A percentile compares a stretch with the other conserved stretches of the same genome.
These are phyloP conservation scores for Pseudomyrmex pallidus DNA, from an alignment of 1,140 invertebrate genomes.

Conservation along the genomic window DNA sequence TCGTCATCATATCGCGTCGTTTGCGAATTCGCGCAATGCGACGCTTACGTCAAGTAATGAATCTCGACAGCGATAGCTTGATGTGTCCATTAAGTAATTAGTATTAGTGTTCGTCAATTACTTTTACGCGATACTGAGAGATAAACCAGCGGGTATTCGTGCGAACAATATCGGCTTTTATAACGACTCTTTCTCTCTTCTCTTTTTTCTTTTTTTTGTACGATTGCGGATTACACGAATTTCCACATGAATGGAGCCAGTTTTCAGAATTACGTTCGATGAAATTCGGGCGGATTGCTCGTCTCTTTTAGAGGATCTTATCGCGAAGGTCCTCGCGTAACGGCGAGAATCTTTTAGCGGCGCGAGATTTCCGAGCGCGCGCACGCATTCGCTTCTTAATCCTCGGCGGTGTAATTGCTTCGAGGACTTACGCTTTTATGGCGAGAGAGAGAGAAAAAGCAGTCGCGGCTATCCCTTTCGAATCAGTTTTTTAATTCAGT, in stretches of 20 bases:
- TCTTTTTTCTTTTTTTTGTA: neutral
- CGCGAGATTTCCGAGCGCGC: constrained; percentile 4
- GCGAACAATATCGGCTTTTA: neutral
- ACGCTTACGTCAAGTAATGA: neutral
- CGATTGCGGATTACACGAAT: no score
- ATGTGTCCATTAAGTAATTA: constrained; percentile 1
- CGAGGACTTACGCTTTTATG: constrained; percentile 51
- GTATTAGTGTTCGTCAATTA: constrained; percentile 25
- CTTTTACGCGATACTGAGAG: neutral
- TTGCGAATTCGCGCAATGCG: neutral
- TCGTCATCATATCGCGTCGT: neutral
- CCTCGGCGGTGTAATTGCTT: constrained; percentile 47
- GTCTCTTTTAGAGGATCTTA: constrained; percentile 29
- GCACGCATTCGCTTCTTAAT: constrained; percentile 39
- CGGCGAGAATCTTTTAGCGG: constrained; percentile 29
- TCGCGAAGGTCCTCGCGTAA: constrained; percentile 13
- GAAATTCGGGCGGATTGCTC: neutral
- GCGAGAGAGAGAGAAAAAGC: neutral
- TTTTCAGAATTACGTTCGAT: neutral
- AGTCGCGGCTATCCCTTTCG: constrained; percentile 35
- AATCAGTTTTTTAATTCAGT: constrained; percentile 60
- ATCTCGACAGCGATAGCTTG: neutral
- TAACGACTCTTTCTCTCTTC: neutral
- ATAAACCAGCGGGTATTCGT: neutral
- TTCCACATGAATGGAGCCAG: no score